Conservation (phyloP, 2,888 invertebrate species). For the Agrotis clavis region DNA sequence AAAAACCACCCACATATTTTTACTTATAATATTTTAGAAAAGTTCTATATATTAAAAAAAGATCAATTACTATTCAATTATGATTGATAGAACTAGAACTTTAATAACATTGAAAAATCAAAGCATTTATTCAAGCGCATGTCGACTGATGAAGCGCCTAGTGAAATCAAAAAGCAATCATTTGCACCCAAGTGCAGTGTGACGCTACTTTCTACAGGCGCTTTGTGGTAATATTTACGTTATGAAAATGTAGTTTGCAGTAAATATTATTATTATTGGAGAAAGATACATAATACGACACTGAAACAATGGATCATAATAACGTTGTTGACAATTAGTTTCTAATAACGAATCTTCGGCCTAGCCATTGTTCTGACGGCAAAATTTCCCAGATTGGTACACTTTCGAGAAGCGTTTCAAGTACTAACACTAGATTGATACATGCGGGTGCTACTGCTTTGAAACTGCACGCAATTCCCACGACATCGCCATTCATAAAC, state of each 20-base stretch:
- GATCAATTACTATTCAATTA: neutral
- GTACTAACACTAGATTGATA: slow-evolving; percentile 64
- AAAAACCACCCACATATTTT: neutral
- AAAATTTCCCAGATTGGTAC: slow-evolving; percentile 80
- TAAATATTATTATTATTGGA: slow-evolving; percentile 9
- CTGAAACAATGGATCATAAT: slow-evolving; percentile 52
- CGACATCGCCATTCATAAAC: slow-evolving; percentile 70
- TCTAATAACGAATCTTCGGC: slow-evolving; percentile 68
- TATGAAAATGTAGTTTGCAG: neutral
- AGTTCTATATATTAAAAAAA: no score
- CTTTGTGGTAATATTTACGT: neutral
- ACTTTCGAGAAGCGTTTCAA: slow-evolving; percentile 78
- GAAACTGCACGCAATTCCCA: slow-evolving; percentile 76
- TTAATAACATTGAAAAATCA: neutral
- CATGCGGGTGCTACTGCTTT: slow-evolving; percentile 69
- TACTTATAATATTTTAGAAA: neutral
- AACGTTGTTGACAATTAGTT: slow-evolving; percentile 56
- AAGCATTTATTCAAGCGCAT: slow-evolving; percentile 8
- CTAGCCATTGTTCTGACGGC: slow-evolving; percentile 78
- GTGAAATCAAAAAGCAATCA: slow-evolving; percentile 46
- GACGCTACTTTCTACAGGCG: slow-evolving; percentile 34
- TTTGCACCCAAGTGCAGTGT: slow-evolving; percentile 5
- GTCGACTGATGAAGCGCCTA: slow-evolving; percentile 39
- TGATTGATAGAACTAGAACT: no score
- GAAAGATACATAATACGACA: slow-evolving; percentile 23